A percentile compares a stretch with the other conserved stretches of the same genome.
Conservation (phyloP, 2,113 vertebrate species). For the Amphiprion percula region DNA sequence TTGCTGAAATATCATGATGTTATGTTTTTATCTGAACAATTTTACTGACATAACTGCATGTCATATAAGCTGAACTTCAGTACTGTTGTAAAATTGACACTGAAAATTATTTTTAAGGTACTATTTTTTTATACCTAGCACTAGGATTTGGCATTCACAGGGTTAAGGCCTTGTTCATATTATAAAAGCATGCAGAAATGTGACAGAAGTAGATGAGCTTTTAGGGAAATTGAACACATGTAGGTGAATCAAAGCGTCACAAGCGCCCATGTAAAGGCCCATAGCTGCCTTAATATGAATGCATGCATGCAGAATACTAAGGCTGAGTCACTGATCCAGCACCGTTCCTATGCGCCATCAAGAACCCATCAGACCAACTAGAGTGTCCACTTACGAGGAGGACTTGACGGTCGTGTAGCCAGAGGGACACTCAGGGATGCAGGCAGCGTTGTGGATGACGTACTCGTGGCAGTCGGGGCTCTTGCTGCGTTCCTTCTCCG, state of each 20-base stretch:
- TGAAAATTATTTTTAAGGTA: too few species aligned
- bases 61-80: too few species aligned
- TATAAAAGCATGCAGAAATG: not conserved
- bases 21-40: too few species aligned
- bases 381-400: conserved; percentile 89
- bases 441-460: conserved; percentile 92
- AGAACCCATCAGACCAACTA: conserved; percentile 20
- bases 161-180: too few species aligned
- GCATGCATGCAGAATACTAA: too few species aligned
- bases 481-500: conserved; percentile 76
- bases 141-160: not conserved
- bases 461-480: conserved; percentile 86
- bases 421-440: conserved; percentile 92
- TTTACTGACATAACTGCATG: too few species aligned
- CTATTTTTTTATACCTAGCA: too few species aligned
- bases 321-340: conserved; percentile 27
- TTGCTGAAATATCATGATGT: too few species aligned
- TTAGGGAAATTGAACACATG: not conserved
- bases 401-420: conserved; percentile 93
- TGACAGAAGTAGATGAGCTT: not conserved
- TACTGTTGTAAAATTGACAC: too few species aligned
- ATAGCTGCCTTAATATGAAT: not conserved
- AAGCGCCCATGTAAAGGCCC: too few species aligned
- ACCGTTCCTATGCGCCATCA: conserved; percentile 7
- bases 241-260: not conserved